Evolutionary conservation across 2,113 vertebrate genomes (phyloP).

Genomic region (Callipepla californica): DNA sequence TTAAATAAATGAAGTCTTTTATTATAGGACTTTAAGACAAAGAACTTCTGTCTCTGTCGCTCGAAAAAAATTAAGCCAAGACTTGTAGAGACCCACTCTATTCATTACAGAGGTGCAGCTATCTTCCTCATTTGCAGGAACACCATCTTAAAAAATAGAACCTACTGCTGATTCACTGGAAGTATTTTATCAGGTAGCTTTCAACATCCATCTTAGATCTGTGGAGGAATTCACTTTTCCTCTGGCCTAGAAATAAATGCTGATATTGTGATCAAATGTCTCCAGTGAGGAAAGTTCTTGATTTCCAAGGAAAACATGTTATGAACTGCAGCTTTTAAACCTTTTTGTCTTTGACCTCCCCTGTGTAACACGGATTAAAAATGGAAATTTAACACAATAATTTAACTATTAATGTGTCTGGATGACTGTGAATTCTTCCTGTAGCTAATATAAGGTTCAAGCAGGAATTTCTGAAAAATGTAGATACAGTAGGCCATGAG

Average conservation of each 20-base stretch:
- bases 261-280: not conserved
- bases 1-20: not conserved
- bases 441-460: not conserved
- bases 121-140: not conserved
- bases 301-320: not conserved
- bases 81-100: not conserved
- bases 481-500: not conserved
- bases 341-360: not conserved
- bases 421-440: fast-evolving
- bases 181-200: not conserved
- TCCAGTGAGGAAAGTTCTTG: not conserved
- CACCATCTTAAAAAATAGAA: not conserved
- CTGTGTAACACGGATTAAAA: not conserved
- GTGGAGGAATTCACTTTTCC: not conserved
- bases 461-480: not conserved
- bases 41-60: not conserved
- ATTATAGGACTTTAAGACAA: not conserved
- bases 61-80: not conserved
- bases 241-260: not conserved
- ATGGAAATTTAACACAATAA: not conserved
- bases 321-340: not conserved
- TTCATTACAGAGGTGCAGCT: not conserved
- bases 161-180: not conserved
- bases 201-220: not conserved
- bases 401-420: not conserved